Evolutionary conservation across 2,888 invertebrate species (phyloP).

Genomic region (Heteropelma amictum): DNA sequence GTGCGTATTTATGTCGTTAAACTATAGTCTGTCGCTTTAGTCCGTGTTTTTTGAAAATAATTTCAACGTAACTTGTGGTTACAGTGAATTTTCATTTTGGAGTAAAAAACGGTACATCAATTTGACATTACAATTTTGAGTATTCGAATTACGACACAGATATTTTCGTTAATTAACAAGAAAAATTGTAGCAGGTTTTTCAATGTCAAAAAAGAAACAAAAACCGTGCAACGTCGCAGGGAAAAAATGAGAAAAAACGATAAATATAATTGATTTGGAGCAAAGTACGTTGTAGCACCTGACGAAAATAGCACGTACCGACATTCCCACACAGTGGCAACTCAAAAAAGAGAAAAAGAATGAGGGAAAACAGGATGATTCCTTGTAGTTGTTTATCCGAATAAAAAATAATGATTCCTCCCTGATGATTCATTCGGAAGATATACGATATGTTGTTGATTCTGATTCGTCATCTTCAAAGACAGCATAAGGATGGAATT

Average conservation of each 20-base stretch:
- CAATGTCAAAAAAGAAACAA: too few relatives aligned
- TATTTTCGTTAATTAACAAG: too few relatives aligned
- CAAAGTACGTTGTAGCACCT: not conserved
- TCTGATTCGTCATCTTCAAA: conserved; percentile 33
- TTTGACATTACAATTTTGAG: too few relatives aligned
- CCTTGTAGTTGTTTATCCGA: not conserved
- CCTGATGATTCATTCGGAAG: conserved; percentile 30
- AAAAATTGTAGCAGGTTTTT: not conserved
- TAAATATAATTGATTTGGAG: not conserved
- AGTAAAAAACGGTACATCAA: too few relatives aligned
- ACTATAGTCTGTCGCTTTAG: too few relatives aligned
- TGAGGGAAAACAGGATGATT: not conserved
- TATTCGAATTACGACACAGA: too few relatives aligned
- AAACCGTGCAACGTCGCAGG: not conserved
- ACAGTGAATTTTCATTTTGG: too few relatives aligned
- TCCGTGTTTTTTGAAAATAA: too few relatives aligned
- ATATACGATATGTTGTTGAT: not conserved
- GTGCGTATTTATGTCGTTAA: too few relatives aligned
- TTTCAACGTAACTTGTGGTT: too few relatives aligned
- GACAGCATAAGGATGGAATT: conserved; percentile 4
- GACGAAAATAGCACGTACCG: conserved; percentile 8
- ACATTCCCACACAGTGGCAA: not conserved
- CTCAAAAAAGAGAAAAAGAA: not conserved
- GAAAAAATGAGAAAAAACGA: not conserved
- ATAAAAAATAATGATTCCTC: not conserved